A percentile compares a stretch with the other conserved stretches of the same genome.
These are phyloP conservation scores for Sebastes diploproa DNA, from an alignment of 2,797 vertebrate species.

Conservation along the genomic window DNA sequence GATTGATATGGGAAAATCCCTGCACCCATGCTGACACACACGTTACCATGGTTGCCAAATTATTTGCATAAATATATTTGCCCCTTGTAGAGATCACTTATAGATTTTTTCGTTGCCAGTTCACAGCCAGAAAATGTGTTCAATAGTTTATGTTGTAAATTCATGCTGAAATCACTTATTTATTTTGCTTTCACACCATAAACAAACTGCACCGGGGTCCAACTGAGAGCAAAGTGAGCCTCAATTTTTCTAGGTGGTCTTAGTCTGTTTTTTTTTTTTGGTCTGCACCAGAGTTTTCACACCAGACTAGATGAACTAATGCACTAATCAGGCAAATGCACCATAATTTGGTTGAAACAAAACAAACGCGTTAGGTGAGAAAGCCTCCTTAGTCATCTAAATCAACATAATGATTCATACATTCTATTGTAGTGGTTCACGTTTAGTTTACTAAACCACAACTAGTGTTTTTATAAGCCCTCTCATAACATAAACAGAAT, in stretches of 20 bases:
- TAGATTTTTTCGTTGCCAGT: neutral
- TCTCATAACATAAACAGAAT: neutral
- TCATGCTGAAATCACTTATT: neutral
- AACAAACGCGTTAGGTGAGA: neutral
- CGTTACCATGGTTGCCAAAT: neutral
- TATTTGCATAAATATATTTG: neutral
- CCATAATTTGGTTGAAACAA: neutral
- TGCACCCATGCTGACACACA: neutral
- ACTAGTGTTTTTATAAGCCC: neutral
- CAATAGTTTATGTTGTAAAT: neutral
- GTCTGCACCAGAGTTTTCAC: neutral
- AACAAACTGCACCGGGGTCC: neutral
- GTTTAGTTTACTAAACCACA: too few species aligned
- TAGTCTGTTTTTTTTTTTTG: neutral
- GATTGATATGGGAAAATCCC: neutral
- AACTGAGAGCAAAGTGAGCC: neutral
- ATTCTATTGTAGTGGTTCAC: neutral
- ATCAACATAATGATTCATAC: neutral
- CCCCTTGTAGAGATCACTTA: too few species aligned
- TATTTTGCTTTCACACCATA: neutral
- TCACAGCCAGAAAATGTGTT: neutral
- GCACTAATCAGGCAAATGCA: neutral
- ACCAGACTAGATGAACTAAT: neutral
- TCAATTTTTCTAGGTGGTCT: neutral
- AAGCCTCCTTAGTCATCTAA: neutral